phyloP scores from a whole-genome alignment of 2,113 vertebrate species.

The Colistium nudipinnis region DNA sequence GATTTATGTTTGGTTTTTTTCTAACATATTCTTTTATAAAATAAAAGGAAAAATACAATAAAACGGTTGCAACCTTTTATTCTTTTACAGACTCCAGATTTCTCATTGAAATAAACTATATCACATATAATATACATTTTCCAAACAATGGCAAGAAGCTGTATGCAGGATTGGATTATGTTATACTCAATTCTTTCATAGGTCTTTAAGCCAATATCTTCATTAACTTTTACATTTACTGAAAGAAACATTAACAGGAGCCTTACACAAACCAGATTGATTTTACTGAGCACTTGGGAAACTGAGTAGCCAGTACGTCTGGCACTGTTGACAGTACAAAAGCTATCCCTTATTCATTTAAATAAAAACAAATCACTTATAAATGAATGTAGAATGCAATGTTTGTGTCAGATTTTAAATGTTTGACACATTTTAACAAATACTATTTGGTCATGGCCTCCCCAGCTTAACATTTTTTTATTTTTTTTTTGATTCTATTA shows the following conservation, averaged over 20 bases:
- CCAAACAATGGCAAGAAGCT: too few relatives aligned
- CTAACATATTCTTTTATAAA: background rate
- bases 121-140: too few relatives aligned
- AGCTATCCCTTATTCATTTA: too few relatives aligned
- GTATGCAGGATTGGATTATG: too few relatives aligned
- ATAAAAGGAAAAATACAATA: too few relatives aligned
- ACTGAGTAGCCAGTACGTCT: constrained; percentile 17
- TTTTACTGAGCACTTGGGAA: constrained; percentile 29
- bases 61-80: too few relatives aligned
- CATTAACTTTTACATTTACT: background rate
- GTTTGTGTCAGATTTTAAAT: constrained; percentile 12
- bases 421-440: constrained; percentile 3
- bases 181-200: too few relatives aligned
- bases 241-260: background rate
- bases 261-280: background rate
- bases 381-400: constrained; percentile 20
- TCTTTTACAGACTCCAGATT: too few relatives aligned
- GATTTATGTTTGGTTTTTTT: too few relatives aligned
- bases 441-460: background rate
- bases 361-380: background rate
- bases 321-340: constrained; percentile 3
- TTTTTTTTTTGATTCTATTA: constrained; percentile 6
- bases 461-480: background rate
- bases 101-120: too few relatives aligned
- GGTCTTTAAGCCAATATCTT: background rate